Base-by-base conservation (phyloP, 2,113 vertebrate species). In the Thinocorus orbignyianus region DNA sequence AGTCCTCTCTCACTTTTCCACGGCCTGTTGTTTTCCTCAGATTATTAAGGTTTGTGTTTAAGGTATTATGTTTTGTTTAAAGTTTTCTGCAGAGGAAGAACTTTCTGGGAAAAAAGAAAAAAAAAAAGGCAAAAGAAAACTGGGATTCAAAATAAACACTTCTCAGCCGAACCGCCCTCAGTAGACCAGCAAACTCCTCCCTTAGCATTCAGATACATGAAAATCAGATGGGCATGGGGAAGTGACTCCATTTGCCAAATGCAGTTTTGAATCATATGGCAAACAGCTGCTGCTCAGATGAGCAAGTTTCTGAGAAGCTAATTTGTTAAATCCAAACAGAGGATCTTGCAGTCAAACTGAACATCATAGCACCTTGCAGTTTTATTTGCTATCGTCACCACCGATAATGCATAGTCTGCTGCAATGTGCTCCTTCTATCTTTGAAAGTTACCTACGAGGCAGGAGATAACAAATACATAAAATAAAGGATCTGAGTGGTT, bases 161-260 rank as follows among this genome's bases (percentile, higher is more conserved):
- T 91, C 35, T 69, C 54, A 94, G 19, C 62, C 89, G 62, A 96
- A 60, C 49, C 28, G n/a, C 51, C 39, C 54, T 94, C 44, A 54
- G 26, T 33, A 92, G 60, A 74, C 35, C n/a, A 77, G 39, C 73
- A 95, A 74, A 81, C 88, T 88, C 58, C 79, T 89, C 86, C 65
- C 76, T 81, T 70, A 86, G 72, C 71, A 58, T 86, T 93, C 57
- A 84, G n/a, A 91, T 90, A 83, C 72, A 87, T 91, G 94, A 89
- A 95, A 96, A 95, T 96, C 91, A 95, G 91, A 96, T 95, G 81
- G 96, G 74, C 78, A 92, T n/a, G 49, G 84, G 91, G 81, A 95
- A 92, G 42, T 69, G 4, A 84, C 76, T 88, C 73, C 35, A 17
- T 91, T 94, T 95, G 81, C 94, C 93, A 96, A 94, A 78, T 25